These are phyloP conservation scores for human (Homo sapiens) DNA, from an alignment of 2,113 vertebrate species.

Conservation along the genomic window DNA sequence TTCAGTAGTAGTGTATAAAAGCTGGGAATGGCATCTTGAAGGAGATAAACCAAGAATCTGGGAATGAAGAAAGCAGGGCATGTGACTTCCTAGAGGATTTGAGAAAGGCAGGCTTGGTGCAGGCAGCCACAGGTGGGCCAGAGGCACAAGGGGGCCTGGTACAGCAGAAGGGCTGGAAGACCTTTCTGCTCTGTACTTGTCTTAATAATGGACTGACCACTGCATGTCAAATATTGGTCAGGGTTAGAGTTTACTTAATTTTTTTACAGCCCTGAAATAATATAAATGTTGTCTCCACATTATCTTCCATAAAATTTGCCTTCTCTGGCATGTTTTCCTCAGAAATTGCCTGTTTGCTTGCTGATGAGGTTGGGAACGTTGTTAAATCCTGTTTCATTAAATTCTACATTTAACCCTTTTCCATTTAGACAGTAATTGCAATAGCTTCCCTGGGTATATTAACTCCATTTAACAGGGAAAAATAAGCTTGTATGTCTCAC, in stretches of 20 bases:
- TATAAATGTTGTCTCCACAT: neutral
- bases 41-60: neutral
- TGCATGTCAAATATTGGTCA: neutral
- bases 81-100: neutral
- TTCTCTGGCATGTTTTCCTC: conserved; percentile 39
- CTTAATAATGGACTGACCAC: neutral
- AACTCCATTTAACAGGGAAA: conserved; percentile 37
- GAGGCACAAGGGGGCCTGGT: neutral
- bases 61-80: neutral
- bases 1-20: neutral
- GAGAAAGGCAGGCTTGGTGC: neutral
- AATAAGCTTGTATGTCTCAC: conserved; percentile 36
- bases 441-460: conserved; percentile 50
- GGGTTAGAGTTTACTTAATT: neutral
- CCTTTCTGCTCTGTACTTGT: neutral
- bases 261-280: neutral
- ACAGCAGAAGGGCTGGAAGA: too few relatives aligned
- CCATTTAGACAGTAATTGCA: conserved; percentile 68
- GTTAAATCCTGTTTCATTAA: conserved; percentile 50
- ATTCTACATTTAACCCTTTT: conserved; percentile 67
- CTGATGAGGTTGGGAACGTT: conserved; percentile 25
- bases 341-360: conserved; percentile 60
- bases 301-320: neutral
- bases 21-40: neutral
- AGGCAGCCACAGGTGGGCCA: rapidly evolving